phyloP scores from a whole-genome alignment of 2,113 vertebrate genomes.

The Ophthalmolycus amberensis region DNA sequence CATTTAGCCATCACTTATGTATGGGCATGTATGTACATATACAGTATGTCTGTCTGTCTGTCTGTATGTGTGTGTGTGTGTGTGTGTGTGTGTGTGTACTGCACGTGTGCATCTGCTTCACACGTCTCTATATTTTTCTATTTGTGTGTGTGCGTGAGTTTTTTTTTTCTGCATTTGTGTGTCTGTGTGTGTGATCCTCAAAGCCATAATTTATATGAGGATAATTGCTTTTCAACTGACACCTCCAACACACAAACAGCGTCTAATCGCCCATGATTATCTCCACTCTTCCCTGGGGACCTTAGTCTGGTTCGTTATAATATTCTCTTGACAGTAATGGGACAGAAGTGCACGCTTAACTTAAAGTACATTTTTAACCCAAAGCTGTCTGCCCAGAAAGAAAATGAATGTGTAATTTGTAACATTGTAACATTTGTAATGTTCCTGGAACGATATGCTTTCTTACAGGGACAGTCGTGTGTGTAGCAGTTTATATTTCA shows the following conservation, averaged over 20 bases:
- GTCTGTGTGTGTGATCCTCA: constrained; percentile 4
- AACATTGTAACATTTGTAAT: not conserved
- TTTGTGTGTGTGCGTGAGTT: not conserved
- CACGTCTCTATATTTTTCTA: no score
- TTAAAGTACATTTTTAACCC: constrained; percentile 28
- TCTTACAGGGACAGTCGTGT: not conserved
- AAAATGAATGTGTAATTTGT: not conserved
- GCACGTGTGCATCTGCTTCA: not conserved
- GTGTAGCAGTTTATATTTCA: not conserved
- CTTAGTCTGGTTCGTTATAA: constrained; percentile 51
- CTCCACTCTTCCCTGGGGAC: constrained; percentile 32
- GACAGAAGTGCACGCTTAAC: constrained; percentile 20
- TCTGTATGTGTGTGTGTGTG: not conserved
- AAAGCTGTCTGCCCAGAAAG: constrained; percentile 7
- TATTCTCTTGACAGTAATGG: constrained; percentile 44
- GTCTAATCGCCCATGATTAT: constrained; percentile 54
- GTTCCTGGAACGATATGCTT: not conserved
- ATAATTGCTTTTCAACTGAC: constrained; percentile 59
- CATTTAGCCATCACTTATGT: not conserved
- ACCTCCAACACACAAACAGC: constrained; percentile 40
- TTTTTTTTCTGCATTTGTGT: not conserved
- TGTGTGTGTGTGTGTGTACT: not conserved
- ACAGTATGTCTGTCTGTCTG: not conserved
- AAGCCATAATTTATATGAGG: constrained; percentile 36
- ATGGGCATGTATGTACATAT: not conserved